Percentiles rank a stretch among this genome's conserved stretches.
Conservation (phyloP, 2,797 vertebrate species). For the Onychomys leucogaster region DNA sequence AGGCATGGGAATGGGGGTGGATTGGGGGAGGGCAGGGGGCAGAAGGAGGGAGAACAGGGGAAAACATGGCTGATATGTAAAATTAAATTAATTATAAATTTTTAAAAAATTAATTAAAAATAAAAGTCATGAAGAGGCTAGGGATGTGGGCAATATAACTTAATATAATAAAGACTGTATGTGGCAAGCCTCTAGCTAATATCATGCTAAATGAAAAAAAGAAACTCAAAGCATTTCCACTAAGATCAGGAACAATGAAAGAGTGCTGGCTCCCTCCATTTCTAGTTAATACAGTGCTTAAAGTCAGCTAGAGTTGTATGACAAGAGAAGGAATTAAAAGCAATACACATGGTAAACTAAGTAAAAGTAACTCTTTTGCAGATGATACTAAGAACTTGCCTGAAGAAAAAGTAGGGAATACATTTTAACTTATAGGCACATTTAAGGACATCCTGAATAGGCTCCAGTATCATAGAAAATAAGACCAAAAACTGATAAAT, state of each 20-base stretch:
- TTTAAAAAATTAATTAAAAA: too few species aligned
- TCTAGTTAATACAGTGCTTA: neutral
- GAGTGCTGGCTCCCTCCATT: neutral
- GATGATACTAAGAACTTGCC: neutral
- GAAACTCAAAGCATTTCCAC: neutral
- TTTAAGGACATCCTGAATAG: neutral
- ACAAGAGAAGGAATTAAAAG: neutral
- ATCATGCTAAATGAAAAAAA: neutral
- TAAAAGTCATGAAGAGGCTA: neutral
- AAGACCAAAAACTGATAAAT: neutral
- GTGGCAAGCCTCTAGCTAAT: neutral
- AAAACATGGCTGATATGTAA: too few species aligned
- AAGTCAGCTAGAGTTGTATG: neutral
- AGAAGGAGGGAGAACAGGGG: too few species aligned
- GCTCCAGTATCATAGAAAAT: neutral
- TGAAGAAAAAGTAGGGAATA: neutral
- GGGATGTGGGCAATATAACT: neutral
- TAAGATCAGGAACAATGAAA: neutral
- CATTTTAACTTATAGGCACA: neutral
- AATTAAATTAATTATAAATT: too few species aligned
- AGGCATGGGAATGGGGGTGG: too few species aligned
- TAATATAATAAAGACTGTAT: neutral
- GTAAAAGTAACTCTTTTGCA: neutral
- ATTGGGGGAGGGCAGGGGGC: too few species aligned
- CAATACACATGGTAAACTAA: neutral